phyloP scores from a whole-genome alignment of 2,797 vertebrate genomes.

The Lepus oiostolus region DNA sequence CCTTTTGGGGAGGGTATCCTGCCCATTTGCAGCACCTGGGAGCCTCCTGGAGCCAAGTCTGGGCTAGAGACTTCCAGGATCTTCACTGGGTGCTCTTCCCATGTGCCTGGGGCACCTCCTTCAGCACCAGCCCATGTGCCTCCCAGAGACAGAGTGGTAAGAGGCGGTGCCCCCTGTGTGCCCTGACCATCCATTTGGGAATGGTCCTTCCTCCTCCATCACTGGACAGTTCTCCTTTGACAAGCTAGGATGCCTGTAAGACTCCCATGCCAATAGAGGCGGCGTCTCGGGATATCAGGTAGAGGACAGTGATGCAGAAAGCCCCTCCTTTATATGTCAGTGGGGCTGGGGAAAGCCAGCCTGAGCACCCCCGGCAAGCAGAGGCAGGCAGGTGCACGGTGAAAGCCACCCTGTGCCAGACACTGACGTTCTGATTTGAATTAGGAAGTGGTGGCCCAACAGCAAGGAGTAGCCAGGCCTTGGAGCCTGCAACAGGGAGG shows the following conservation, averaged over 20 bases:
- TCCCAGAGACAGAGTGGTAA: accelerated
- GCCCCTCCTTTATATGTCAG: neutral
- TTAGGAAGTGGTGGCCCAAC: neutral
- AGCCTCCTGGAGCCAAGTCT: neutral
- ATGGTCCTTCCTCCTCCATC: neutral
- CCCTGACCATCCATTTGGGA: neutral
- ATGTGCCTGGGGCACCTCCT: accelerated
- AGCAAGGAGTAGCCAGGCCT: neutral
- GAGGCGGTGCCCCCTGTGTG: neutral
- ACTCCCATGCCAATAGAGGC: no score
- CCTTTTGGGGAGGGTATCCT: neutral
- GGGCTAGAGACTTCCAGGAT: neutral
- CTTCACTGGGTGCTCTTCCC: no score
- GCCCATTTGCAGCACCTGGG: neutral
- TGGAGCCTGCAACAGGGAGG: neutral
- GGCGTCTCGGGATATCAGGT: neutral
- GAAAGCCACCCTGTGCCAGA: neutral
- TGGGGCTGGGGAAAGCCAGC: neutral
- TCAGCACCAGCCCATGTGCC: neutral
- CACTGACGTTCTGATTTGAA: neutral
- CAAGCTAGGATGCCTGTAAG: neutral
- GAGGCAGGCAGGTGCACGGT: neutral
- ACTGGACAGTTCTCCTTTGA: neutral
- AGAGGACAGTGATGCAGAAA: neutral
- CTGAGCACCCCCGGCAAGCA: neutral